Conservation (phyloP, 2,797 vertebrate species). For the Odontamblyopus rebecca region DNA sequence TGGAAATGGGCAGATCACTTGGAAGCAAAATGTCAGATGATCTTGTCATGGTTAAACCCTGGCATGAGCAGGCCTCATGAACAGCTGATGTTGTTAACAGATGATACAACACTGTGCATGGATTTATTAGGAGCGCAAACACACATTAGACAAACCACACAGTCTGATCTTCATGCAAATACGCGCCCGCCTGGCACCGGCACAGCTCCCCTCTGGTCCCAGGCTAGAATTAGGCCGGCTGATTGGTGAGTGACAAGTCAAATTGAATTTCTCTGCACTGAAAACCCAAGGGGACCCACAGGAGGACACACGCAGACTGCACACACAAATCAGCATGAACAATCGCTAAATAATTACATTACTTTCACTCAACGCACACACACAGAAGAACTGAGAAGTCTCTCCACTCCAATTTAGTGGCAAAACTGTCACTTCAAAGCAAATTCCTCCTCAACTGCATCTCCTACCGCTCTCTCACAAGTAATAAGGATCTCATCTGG, state of each 20-base stretch:
- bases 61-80: constrained; percentile 4
- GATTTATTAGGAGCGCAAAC: constrained; percentile 15
- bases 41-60: neutral
- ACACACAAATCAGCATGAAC: constrained; percentile 33
- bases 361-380: constrained; percentile 17
- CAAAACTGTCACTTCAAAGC: constrained; percentile 61
- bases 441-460: constrained; percentile 34
- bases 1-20: neutral
- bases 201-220: constrained; percentile 27
- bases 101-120: constrained; percentile 16
- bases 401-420: constrained; percentile 57
- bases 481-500: constrained; percentile 47
- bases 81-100: constrained; percentile 15
- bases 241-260: constrained; percentile 66
- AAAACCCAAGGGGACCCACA: constrained; percentile 44
- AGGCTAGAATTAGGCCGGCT: constrained; percentile 54
- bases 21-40: neutral
- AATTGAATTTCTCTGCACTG: constrained; percentile 62
- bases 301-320: constrained; percentile 8
- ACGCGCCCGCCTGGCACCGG: constrained; percentile 13
- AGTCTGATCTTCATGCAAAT: neutral
- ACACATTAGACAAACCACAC: constrained; percentile 10
- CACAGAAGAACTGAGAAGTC: constrained; percentile 34
- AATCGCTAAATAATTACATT: constrained; percentile 47
- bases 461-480: neutral